These are phyloP conservation scores for Apostichopus japonicus DNA, from an alignment of 35 echinoderm and acorn worm species.

Conservation along the genomic window DNA sequence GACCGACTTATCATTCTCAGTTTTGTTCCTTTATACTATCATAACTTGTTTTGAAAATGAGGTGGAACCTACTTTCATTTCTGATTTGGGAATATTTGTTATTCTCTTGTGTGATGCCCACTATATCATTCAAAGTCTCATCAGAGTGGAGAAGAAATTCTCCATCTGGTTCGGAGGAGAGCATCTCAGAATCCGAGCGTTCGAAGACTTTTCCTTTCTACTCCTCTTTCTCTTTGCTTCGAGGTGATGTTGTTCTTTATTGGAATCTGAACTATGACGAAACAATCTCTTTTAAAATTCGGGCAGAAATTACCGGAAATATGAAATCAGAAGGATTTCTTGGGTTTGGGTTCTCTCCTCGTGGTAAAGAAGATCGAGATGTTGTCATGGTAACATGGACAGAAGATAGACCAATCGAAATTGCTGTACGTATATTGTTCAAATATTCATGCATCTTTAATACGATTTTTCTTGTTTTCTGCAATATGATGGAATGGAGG, in stretches of 20 bases:
- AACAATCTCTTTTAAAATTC: slow-evolving; percentile 9
- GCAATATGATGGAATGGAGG: too few species aligned
- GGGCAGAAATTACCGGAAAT: background rate
- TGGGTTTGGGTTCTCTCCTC: slow-evolving; percentile 15
- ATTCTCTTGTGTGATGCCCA: too few species aligned
- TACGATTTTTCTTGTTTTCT: too few species aligned
- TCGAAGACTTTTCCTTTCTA: slow-evolving; percentile 19
- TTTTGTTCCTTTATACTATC: too few species aligned
- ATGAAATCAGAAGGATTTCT: background rate
- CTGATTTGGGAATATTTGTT: too few species aligned
- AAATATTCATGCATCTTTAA: too few species aligned
- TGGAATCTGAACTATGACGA: background rate
- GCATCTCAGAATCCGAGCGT: background rate
- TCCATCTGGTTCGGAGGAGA: too few species aligned
- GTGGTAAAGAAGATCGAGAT: background rate
- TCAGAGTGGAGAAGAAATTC: too few species aligned
- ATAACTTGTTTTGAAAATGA: too few species aligned
- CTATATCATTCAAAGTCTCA: too few species aligned
- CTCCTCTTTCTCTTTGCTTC: background rate
- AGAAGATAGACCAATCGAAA: background rate
- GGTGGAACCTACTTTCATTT: too few species aligned
- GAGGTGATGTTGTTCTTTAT: background rate
- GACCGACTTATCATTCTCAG: too few species aligned
- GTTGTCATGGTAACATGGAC: slow-evolving; percentile 9
- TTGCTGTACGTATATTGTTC: background rate